A percentile compares a stretch with the other conserved stretches of the same genome.
phyloP scores from a whole-genome alignment of 1,140 invertebrate genomes.

The Ridgeia piscesae region DNA sequence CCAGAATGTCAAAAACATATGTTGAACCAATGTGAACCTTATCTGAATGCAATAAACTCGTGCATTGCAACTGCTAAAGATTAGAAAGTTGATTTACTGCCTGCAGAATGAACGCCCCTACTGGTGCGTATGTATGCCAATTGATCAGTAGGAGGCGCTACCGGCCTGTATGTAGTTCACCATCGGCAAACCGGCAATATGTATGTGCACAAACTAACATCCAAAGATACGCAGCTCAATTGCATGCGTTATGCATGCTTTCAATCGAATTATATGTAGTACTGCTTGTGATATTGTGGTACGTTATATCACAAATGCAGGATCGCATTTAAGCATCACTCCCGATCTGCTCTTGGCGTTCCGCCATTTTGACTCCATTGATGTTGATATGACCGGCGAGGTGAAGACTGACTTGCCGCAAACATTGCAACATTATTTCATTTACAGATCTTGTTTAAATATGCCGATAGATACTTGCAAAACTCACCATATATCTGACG shows the following conservation, averaged over 20 bases:
- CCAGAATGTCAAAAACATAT: no score
- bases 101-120: no score
- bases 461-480: slow-evolving; percentile 1
- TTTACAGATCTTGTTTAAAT: background rate
- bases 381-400: background rate
- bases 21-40: no score
- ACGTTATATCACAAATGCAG: background rate
- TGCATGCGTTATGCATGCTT: background rate
- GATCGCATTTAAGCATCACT: background rate
- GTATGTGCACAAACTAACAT: background rate
- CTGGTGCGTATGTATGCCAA: no score
- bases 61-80: no score
- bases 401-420: background rate
- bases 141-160: background rate
- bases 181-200: background rate
- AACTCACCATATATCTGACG: slow-evolving; percentile 5
- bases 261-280: background rate
- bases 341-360: background rate
- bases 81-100: no score
- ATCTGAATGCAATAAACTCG: no score
- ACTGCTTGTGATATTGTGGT: background rate
- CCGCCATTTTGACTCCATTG: slow-evolving; percentile 3
- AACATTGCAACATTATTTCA: background rate
- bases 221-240: background rate
- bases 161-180: background rate